Conservation (phyloP, 2,888 invertebrate species). For the Machimus atricapillus region DNA sequence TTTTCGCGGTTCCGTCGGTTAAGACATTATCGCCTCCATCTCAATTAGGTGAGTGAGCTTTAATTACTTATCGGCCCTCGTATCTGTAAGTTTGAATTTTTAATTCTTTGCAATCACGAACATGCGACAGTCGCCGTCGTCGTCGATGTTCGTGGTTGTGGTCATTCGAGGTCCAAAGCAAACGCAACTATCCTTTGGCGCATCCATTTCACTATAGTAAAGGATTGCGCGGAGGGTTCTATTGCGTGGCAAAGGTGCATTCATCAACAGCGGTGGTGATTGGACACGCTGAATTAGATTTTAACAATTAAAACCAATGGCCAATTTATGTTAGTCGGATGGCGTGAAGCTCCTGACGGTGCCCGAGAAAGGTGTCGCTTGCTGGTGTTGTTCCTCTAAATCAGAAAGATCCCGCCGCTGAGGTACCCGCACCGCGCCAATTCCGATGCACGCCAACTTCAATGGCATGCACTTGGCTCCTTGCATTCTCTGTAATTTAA, state of each 20-base stretch:
- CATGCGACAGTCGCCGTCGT: slow-evolving; percentile 12
- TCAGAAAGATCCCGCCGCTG: slow-evolving; percentile 27
- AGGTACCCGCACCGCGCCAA: neutral
- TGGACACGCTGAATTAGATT: slow-evolving; percentile 49
- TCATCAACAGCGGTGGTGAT: slow-evolving; percentile 56
- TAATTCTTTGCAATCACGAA: slow-evolving; percentile 31
- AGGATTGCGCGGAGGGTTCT: slow-evolving; percentile 34
- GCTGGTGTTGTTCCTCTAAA: slow-evolving; percentile 30
- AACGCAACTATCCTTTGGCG: neutral
- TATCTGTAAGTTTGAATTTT: slow-evolving; percentile 33
- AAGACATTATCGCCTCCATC: neutral
- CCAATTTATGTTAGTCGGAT: slow-evolving; percentile 47
- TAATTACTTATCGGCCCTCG: slow-evolving; percentile 28
- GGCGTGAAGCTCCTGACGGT: slow-evolving; percentile 40
- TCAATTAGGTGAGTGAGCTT: slow-evolving; percentile 39
- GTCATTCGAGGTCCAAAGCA: neutral
- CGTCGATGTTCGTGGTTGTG: neutral
- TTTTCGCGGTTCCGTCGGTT: neutral
- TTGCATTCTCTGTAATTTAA: slow-evolving; percentile 38
- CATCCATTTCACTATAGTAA: slow-evolving; percentile 27
- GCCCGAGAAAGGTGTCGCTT: slow-evolving; percentile 19
- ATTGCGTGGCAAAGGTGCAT: slow-evolving; percentile 57
- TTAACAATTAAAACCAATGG: slow-evolving; percentile 47
- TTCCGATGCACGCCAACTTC: slow-evolving; percentile 1
- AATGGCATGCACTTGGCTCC: neutral